phyloP scores from a whole-genome alignment of 2,113 vertebrate species.

The Noctilio leporinus region DNA sequence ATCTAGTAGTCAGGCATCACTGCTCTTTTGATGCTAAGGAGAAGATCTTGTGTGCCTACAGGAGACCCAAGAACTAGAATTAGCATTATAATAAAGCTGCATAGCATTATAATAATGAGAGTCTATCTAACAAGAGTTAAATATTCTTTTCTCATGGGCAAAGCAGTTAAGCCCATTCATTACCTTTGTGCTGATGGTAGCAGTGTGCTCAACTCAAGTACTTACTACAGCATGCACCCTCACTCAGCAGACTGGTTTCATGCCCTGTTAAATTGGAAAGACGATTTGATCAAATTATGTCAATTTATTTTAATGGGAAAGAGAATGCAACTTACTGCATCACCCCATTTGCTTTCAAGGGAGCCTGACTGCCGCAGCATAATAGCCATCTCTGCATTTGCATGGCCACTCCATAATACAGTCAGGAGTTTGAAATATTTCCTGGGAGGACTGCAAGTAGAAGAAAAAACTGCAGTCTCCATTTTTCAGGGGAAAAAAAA shows the following conservation, averaged over 20 bases:
- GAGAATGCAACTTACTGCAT: background rate
- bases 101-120: background rate
- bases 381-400: background rate
- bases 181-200: background rate
- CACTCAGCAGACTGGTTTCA: background rate
- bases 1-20: background rate
- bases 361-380: background rate
- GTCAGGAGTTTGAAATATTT: background rate
- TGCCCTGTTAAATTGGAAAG: background rate
- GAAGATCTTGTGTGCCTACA: background rate
- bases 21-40: background rate
- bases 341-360: background rate
- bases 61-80: background rate
- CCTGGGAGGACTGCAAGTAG: background rate
- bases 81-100: background rate
- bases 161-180: background rate
- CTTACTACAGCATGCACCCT: background rate
- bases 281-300: background rate
- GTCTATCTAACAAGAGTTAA: background rate
- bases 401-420: background rate
- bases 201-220: background rate
- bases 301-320: slow-evolving; percentile 7
- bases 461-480: background rate
- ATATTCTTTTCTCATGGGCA: background rate
- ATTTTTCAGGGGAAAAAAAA: background rate